A percentile compares a stretch with the other conserved stretches of the same genome.
phyloP scores from a whole-genome alignment of 2,113 vertebrate species.

The Ailurus styani region DNA sequence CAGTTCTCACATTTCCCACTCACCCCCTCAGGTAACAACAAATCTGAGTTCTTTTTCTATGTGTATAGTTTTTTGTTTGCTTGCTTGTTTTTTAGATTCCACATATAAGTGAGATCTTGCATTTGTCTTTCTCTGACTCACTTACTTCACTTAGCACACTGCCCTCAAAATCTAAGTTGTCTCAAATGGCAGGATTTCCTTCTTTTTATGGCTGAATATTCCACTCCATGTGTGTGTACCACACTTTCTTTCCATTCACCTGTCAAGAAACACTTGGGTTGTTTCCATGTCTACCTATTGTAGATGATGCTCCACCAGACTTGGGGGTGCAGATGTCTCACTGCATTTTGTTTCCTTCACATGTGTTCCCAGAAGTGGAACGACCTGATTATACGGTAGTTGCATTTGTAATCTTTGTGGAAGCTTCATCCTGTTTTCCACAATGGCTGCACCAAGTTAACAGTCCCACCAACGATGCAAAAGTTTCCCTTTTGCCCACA shows the following conservation, averaged over 20 bases:
- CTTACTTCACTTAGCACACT: background rate
- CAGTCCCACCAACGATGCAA: background rate
- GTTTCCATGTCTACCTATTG: background rate
- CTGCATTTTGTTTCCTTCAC: background rate
- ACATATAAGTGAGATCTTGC: background rate
- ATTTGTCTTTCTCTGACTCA: background rate
- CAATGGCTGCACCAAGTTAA: background rate
- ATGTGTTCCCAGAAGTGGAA: background rate
- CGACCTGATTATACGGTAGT: background rate
- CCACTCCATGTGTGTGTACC: background rate
- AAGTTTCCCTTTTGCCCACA: background rate
- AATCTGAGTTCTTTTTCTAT: background rate
- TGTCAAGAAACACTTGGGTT: background rate
- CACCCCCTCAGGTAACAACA: background rate
- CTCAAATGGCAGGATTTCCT: background rate
- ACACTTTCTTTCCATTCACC: background rate
- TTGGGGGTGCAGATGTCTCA: background rate
- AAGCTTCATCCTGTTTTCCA: background rate
- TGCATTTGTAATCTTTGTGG: background rate
- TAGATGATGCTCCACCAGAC: background rate
- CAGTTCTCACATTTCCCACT: background rate
- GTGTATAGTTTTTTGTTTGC: background rate
- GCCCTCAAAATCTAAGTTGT: background rate
- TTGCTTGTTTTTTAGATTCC: background rate
- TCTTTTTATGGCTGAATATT: background rate